Evolutionary conservation across 2,113 vertebrate species (phyloP).

Genomic region (Corvus hawaiiensis): DNA sequence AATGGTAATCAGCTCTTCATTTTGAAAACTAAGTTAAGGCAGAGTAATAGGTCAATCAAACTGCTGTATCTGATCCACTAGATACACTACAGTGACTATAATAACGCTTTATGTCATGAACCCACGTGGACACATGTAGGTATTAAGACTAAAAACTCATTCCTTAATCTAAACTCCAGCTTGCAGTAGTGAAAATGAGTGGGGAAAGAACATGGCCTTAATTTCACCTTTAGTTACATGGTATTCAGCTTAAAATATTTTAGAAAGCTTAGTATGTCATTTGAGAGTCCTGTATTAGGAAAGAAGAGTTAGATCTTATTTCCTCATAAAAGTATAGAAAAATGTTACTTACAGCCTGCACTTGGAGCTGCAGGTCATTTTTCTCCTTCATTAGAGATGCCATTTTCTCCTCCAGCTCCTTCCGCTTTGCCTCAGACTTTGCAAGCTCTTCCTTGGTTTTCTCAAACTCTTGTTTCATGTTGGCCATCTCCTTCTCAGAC

Average conservation of each 20-base stretch:
- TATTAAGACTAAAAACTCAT: neutral
- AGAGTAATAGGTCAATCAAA: neutral
- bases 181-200: neutral
- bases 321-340: neutral
- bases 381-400: slow-evolving; percentile 56
- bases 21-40: neutral
- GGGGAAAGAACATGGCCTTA: neutral
- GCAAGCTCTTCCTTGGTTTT: slow-evolving; percentile 85
- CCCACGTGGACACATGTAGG: neutral
- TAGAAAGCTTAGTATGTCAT: neutral
- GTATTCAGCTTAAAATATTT: neutral
- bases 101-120: neutral
- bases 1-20: neutral
- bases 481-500: slow-evolving; percentile 84
- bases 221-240: neutral
- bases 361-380: slow-evolving; percentile 84
- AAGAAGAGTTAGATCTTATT: neutral
- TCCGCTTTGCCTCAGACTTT: slow-evolving; percentile 82
- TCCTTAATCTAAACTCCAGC: neutral
- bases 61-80: neutral
- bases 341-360: slow-evolving; percentile 76
- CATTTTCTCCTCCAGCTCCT: slow-evolving; percentile 84
- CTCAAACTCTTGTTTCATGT: slow-evolving; percentile 69
- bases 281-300: too few relatives aligned
- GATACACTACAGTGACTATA: neutral